Percentiles rank a stretch among this genome's conserved stretches.
Evolutionary conservation across 2,797 vertebrate genomes (phyloP).

Genomic region (Brachyrhaphis roseni): DNA sequence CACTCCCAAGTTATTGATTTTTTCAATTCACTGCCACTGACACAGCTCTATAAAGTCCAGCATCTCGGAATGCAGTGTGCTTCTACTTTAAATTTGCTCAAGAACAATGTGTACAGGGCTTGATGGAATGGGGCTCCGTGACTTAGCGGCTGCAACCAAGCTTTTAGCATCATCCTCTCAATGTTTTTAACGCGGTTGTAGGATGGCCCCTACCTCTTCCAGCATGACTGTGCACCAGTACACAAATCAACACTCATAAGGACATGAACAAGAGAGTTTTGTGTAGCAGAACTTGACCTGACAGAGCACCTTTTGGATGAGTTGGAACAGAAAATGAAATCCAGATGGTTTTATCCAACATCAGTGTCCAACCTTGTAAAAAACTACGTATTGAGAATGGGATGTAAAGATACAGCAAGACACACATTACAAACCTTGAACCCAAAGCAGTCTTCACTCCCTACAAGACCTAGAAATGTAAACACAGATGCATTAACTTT

Average conservation of each 20-base stretch:
- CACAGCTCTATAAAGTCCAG: neutral
- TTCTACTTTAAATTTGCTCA: neutral
- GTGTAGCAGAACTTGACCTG: neutral
- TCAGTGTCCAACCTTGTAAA: neutral
- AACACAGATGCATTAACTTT: neutral
- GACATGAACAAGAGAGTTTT: neutral
- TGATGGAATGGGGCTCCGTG: neutral
- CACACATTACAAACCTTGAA: neutral
- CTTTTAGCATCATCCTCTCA: neutral
- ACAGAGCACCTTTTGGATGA: neutral
- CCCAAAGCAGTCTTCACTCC: neutral
- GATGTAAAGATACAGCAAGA: neutral
- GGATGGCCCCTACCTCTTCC: neutral
- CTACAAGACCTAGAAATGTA: neutral
- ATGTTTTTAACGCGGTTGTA: neutral
- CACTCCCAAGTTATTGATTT: neutral
- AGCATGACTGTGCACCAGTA: neutral
- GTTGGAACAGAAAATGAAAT: neutral
- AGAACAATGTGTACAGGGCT: neutral
- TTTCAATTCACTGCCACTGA: neutral
- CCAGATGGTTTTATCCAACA: neutral
- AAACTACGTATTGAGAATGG: neutral
- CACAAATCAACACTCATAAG: neutral
- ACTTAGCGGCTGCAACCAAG: neutral
- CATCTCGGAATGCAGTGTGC: neutral